Base-by-base conservation (phyloP, 2,797 vertebrate genomes). In the Petrocephalus schoutedeni region DNA sequence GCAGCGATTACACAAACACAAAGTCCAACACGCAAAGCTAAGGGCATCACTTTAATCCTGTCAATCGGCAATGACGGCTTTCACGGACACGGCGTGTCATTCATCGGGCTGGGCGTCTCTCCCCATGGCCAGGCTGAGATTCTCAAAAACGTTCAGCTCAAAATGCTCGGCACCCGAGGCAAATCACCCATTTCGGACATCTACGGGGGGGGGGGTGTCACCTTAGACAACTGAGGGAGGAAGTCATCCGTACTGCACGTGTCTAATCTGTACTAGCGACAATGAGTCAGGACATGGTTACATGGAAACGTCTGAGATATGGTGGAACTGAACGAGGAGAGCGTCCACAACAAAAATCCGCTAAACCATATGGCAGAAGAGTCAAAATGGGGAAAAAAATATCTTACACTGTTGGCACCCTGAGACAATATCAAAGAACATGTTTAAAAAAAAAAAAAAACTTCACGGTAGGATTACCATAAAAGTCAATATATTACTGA, bases 381-480 rank as follows among this genome's bases (percentile, higher is more conserved):
- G 32, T 67, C 89, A 94, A 56, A 56, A 85, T 10, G 80, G 51
- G 88, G 57, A 45, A 84, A 85, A 93, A 93, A 93, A 94, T 67
- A 89, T 89, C 91, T 93, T 91, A 87, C 92, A 92, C 92, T 93
- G 94, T 96, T 96, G 96, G 96, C 96, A 97, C 96, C 96, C 96
- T 96, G 95, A 96, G 95, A 96, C 95, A 94, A 96, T 91, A 92
- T 95, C 95, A 93, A 95, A 94, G 94, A 95, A 95, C 93, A 93
- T 93, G 92, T 88, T 0, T 91, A 91, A 91, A 90, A 92, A 92
- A 94, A 94, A 91, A 92, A 92, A 94, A 94, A 90, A 93, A 93
- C 90, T 94, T 92, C 91, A 61, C 3, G 85, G 92, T 87, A 87
- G 87, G 86, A 87, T 88, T 90, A 90, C 83, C 88, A 89, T 89